phyloP scores from a whole-genome alignment of 2,797 vertebrate species.

The Pangasius mekongensis region DNA sequence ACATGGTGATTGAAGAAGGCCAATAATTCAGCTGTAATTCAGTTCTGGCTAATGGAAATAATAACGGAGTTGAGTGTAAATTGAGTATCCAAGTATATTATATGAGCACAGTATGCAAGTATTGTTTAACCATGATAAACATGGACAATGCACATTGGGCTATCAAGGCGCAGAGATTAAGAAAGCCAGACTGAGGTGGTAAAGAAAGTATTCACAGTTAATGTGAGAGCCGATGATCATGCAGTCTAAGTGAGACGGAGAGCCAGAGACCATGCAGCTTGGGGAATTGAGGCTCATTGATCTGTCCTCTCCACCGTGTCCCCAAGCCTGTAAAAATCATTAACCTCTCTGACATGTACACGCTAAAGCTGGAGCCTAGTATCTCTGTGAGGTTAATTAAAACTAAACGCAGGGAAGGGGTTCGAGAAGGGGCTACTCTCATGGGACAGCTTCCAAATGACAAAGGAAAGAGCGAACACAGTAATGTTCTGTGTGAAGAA shows the following conservation, averaged over 20 bases:
- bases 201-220: constrained; percentile 22
- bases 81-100: background rate
- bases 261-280: constrained; percentile 52
- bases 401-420: constrained; percentile 72
- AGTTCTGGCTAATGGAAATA: background rate
- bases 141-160: background rate
- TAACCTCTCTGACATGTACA: constrained; percentile 81
- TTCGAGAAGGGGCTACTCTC: constrained; percentile 64
- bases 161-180: background rate
- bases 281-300: constrained; percentile 82
- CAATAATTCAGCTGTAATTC: background rate
- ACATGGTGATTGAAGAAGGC: constrained; percentile 1
- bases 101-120: background rate
- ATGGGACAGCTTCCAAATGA: constrained; percentile 78
- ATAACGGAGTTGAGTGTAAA: background rate
- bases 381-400: constrained; percentile 86
- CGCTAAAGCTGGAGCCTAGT: constrained; percentile 77
- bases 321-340: constrained; percentile 78
- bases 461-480: constrained; percentile 45
- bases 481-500: constrained; percentile 52
- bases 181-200: background rate
- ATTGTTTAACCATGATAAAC: background rate
- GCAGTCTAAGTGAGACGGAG: constrained; percentile 45
- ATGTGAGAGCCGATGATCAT: constrained; percentile 1
- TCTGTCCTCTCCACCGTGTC: constrained; percentile 76